Conservation (phyloP, 2,888 invertebrate genomes). For the Catocala nupta region DNA sequence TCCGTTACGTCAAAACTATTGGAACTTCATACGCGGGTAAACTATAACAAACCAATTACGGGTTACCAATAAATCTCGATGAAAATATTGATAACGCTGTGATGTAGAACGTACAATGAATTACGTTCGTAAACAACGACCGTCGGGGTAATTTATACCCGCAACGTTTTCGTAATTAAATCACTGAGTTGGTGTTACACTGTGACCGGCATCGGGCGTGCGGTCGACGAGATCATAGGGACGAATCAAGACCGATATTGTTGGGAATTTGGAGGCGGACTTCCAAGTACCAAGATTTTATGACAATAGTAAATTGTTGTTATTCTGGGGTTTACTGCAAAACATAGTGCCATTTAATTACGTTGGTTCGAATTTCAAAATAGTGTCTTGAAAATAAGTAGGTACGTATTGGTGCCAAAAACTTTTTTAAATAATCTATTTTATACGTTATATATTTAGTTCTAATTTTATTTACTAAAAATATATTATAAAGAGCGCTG, state of each 20-base stretch:
- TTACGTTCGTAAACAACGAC: constrained; percentile 64
- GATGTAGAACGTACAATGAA: constrained; percentile 60
- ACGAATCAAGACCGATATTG: constrained; percentile 36
- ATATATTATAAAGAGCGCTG: no score
- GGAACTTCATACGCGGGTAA: constrained; percentile 12
- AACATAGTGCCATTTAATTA: no score
- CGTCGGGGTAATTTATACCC: constrained; percentile 60
- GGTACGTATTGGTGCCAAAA: no score
- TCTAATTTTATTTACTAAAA: no score
- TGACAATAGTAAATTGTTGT: no score
- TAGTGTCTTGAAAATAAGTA: no score
- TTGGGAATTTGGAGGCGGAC: constrained; percentile 7
- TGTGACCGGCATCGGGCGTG: constrained; percentile 16
- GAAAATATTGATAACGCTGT: constrained; percentile 75
- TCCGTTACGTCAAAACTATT: constrained; percentile 16
- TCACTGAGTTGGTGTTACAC: constrained; percentile 49
- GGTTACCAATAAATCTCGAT: constrained; percentile 72
- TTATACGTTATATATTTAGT: no score
- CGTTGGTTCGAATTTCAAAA: no score
- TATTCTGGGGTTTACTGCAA: no score
- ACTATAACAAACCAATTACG: constrained; percentile 63
- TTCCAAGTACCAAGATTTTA: background rate
- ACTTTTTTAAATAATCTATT: no score
- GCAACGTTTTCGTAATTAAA: constrained; percentile 65
- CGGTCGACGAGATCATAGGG: constrained; percentile 22